phyloP scores from a whole-genome alignment of 1,140 invertebrate species.

The Hyles euphorbiae region DNA sequence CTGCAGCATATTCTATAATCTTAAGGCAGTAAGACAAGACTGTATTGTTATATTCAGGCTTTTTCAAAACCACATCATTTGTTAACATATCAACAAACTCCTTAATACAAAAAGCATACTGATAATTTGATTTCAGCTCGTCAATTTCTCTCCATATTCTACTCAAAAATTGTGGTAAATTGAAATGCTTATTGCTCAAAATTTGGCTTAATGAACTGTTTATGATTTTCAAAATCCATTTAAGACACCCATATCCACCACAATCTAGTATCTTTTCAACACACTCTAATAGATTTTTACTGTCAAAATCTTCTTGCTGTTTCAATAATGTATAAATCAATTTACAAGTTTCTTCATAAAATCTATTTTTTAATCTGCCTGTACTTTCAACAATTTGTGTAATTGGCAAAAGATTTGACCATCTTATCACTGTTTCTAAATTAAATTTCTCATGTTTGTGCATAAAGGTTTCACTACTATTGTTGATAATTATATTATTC shows the following conservation, averaged over 20 bases:
- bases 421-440: constrained; percentile 19
- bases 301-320: constrained; percentile 11
- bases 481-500: constrained; percentile 24
- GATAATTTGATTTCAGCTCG: constrained; percentile 54
- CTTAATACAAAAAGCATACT: constrained; percentile 52
- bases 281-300: constrained; percentile 28
- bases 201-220: constrained; percentile 31
- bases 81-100: constrained; percentile 50
- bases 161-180: constrained; percentile 41
- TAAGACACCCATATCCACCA: constrained; percentile 58
- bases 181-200: constrained; percentile 29
- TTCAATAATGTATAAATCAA: constrained; percentile 18
- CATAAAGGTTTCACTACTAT: constrained; percentile 6
- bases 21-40: constrained; percentile 45
- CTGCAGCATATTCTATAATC: constrained; percentile 47
- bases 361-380: constrained; percentile 48
- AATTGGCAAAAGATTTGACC: constrained; percentile 10
- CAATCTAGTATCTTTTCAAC: constrained; percentile 43
- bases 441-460: constrained; percentile 21
- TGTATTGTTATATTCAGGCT: constrained; percentile 41
- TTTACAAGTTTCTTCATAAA: constrained; percentile 51
- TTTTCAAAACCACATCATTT: constrained; percentile 37
- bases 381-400: constrained; percentile 26
- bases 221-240: constrained; percentile 52
- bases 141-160: constrained; percentile 58